A percentile compares a stretch with the other conserved stretches of the same genome.
Conservation (phyloP, 2,797 vertebrate genomes). For the Margarornis squamiger region DNA sequence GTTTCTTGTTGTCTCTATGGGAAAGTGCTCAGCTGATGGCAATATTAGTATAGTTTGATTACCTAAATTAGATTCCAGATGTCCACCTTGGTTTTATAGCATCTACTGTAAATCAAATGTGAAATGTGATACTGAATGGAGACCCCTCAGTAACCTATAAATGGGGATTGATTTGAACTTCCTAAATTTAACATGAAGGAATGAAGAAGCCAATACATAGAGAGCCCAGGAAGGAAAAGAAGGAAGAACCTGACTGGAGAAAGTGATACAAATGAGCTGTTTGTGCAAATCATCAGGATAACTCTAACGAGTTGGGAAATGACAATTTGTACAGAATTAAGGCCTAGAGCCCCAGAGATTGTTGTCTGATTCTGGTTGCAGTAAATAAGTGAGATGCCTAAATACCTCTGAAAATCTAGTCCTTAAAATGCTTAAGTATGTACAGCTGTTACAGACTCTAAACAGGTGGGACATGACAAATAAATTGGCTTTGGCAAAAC, state of each 20-base stretch:
- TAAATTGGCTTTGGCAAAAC: neutral
- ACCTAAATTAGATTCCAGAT: neutral
- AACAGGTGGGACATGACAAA: neutral
- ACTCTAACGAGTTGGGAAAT: neutral
- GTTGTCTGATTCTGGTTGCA: neutral
- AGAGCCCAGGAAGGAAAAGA: neutral
- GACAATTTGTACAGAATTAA: neutral
- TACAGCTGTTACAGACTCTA: neutral
- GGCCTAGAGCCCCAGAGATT: neutral
- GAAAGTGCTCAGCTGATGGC: neutral
- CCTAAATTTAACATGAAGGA: neutral
- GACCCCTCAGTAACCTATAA: neutral
- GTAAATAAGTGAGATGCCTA: neutral
- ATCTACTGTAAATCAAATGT: neutral
- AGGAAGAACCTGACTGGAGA: neutral
- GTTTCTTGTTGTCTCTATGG: neutral
- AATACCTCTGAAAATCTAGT: neutral
- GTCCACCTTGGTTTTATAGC: neutral
- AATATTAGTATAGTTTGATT: neutral
- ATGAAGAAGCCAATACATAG: neutral
- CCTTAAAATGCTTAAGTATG: neutral
- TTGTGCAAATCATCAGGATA: neutral
- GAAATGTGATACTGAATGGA: neutral
- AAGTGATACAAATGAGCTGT: neutral
- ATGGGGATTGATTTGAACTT: neutral